Percentiles rank a stretch among this genome's conserved stretches.
These are phyloP conservation scores for Musca domestica DNA, from an alignment of 1,140 invertebrate species.

Conservation along the genomic window DNA sequence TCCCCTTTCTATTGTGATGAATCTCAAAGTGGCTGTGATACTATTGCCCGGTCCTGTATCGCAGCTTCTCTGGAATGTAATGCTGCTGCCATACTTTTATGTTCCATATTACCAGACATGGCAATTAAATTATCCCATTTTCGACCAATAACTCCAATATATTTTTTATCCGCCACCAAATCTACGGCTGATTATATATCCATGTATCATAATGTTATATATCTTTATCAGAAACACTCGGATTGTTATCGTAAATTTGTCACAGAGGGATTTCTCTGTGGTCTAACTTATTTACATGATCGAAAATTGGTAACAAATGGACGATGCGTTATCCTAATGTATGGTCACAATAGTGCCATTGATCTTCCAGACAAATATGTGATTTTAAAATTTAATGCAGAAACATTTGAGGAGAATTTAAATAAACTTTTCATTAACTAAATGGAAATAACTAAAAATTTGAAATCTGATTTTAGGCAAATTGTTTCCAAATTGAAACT, in stretches of 20 bases:
- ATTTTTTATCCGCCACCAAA: conserved; percentile 42
- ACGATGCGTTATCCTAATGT: conserved; percentile 38
- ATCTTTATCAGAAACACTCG: conserved; percentile 35
- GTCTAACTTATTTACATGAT: conserved; percentile 33
- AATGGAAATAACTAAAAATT: not conserved
- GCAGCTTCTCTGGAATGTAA: conserved; percentile 38
- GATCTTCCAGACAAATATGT: conserved; percentile 45
- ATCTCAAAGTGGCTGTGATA: conserved; percentile 43
- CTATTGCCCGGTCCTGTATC: conserved; percentile 35
- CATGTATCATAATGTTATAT: conserved; percentile 38
- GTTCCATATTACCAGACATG: conserved; percentile 40
- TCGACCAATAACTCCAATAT: conserved; percentile 36
- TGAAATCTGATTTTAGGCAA: too few species aligned
- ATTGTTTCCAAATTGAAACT: too few species aligned
- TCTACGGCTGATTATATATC: conserved; percentile 43
- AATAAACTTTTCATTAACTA: conserved; percentile 13
- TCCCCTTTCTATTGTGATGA: conserved; percentile 36
- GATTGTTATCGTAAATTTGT: conserved; percentile 27
- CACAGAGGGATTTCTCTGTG: conserved; percentile 35
- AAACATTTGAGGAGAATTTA: conserved; percentile 34
- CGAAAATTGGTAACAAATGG: conserved; percentile 29
- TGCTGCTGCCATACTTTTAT: conserved; percentile 39
- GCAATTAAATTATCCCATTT: conserved; percentile 46
- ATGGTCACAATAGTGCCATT: conserved; percentile 29
- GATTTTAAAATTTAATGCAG: conserved; percentile 34